Percentiles rank a stretch among this genome's conserved stretches.
Evolutionary conservation across 2,888 invertebrate genomes (phyloP).

Genomic region (Mythimna albipuncta): DNA sequence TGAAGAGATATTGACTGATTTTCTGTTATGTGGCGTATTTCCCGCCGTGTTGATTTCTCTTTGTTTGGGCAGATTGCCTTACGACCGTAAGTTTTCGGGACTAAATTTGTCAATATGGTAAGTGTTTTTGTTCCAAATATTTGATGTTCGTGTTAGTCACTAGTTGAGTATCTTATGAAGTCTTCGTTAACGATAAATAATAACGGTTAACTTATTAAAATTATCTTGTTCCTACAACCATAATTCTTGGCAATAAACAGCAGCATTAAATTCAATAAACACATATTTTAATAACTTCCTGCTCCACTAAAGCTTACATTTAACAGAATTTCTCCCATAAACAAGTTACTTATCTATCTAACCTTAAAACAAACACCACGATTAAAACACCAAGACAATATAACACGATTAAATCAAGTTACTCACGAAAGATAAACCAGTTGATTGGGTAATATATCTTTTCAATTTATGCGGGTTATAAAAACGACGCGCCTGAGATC

Average conservation of each 20-base stretch:
- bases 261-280: slow-evolving; percentile 40
- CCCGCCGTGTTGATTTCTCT: background rate
- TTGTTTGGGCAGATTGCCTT: background rate
- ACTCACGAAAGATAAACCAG: slow-evolving; percentile 64
- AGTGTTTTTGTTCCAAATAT: background rate
- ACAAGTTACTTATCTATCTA: slow-evolving; percentile 24
- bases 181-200: too few species aligned
- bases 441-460: slow-evolving; percentile 71
- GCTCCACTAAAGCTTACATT: slow-evolving; percentile 20
- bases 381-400: slow-evolving; percentile 48
- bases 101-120: background rate
- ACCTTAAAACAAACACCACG: slow-evolving; percentile 33
- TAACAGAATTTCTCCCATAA: slow-evolving; percentile 38
- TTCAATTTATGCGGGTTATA: slow-evolving; percentile 72
- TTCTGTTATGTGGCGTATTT: background rate
- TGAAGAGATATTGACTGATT: background rate
- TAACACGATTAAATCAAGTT: slow-evolving; percentile 63
- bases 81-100: background rate
- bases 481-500: slow-evolving; percentile 67
- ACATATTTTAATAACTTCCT: slow-evolving; percentile 39
- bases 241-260: slow-evolving; percentile 2
- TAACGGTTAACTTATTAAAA: background rate
- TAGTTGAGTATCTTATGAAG: background rate
- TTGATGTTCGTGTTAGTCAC: background rate
- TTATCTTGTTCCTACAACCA: background rate